Base-by-base conservation (phyloP, 1,140 invertebrate species). In the Zaprionus taronus region DNA sequence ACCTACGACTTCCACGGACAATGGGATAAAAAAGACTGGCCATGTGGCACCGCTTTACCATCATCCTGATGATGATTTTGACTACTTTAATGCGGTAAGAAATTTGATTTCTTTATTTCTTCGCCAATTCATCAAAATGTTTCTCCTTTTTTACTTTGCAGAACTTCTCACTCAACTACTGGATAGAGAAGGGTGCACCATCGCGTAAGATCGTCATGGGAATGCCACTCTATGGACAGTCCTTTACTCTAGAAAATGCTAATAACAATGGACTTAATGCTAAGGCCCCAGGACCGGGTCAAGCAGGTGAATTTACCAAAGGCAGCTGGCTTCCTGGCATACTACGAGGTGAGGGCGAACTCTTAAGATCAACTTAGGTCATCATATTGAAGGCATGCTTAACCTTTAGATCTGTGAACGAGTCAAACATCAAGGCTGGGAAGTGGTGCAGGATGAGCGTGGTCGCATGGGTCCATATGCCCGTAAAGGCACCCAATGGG, bases 201-300 rank as follows among this genome's bases (percentile, higher is more conserved):
- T 93, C 95, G 0, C 95, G 95, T 22, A 98, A 97, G 79, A 94
- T 98, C 15, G 95, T 98, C 0, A 96, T 98, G 95, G 97, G 97
- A 60, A 96, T 98, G 94, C 97, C 97, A 1, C 91, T 97, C n/a
- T 98, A 98, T 89, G 97, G 97, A 0, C 97, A 98, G 91, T 96
- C 96, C 1, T 98, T 98, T 84, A 95, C 95, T 0, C 91, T 97
- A 20, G 92, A 93, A 36, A 93, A 94, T 81, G 90, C 93, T 9
- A 94, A 93, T 15, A 94, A 95, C 15, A 94, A 96, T 80, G 96
- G 95, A 1, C 90, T 98, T 2, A 97, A 97, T 85, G 94, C 95
- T 0, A 95, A 95, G 22, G 96, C 97, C 0, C 94, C 95, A 26
- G 95, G 95, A 11, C 95, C 96, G 17, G 97, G 97, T 2, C 94